phyloP scores from a whole-genome alignment of 2,888 invertebrate species.

The Pinctada fucata region DNA sequence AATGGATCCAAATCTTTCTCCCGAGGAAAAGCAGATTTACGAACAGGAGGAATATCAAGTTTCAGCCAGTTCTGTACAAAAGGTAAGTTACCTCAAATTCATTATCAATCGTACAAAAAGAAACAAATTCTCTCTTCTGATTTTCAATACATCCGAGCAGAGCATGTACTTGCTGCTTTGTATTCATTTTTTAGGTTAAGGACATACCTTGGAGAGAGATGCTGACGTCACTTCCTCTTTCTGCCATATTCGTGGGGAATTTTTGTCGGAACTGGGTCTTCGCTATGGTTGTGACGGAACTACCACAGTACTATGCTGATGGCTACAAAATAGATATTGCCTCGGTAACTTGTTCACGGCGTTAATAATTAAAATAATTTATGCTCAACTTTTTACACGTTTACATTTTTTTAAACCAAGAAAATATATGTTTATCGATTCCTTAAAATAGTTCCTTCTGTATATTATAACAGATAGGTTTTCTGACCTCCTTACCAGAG shows the following conservation, averaged over 20 bases:
- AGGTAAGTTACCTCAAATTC: neutral
- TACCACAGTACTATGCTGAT: constrained; percentile 61
- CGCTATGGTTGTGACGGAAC: constrained; percentile 57
- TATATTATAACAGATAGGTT: constrained; percentile 49
- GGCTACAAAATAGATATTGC: constrained; percentile 47
- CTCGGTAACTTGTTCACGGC: neutral
- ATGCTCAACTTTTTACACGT: neutral
- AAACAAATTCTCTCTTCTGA: too few species aligned
- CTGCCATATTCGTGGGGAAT: constrained; percentile 59
- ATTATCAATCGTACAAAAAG: too few species aligned
- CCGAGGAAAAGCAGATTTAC: constrained; percentile 17
- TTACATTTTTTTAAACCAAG: too few species aligned
- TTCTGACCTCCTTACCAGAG: constrained; percentile 55
- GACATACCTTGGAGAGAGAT: constrained; percentile 57
- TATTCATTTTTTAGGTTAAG: constrained; percentile 33
- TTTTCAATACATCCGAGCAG: too few species aligned
- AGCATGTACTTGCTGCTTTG: too few species aligned
- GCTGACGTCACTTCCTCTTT: constrained; percentile 58
- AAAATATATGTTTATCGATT: too few species aligned
- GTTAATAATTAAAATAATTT: neutral
- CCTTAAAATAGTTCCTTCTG: too few species aligned
- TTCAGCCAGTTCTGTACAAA: neutral
- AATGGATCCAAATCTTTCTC: constrained; percentile 35
- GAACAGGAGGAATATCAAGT: constrained; percentile 8
- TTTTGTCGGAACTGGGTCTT: constrained; percentile 66